phyloP scores from a whole-genome alignment of 2,797 vertebrate genomes.

The Chaunax sp. region DNA sequence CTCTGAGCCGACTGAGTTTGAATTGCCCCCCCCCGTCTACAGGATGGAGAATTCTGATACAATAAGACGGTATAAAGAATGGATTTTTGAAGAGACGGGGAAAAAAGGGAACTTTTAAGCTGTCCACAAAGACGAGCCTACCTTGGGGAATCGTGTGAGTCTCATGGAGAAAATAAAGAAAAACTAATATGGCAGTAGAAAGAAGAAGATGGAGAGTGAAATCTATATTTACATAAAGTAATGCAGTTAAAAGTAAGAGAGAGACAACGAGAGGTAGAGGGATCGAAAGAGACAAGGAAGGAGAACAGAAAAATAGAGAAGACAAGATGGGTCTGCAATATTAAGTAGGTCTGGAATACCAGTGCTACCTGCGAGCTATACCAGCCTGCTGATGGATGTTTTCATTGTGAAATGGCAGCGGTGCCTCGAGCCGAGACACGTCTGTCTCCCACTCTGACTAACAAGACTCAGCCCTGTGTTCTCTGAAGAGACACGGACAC shows the following conservation, averaged over 20 bases:
- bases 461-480: conserved; percentile 39
- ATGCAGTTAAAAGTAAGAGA: conserved; percentile 20
- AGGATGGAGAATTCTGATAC: conserved; percentile 33
- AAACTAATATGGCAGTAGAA: conserved; percentile 18
- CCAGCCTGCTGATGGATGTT: conserved; percentile 55
- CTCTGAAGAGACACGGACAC: conserved; percentile 19
- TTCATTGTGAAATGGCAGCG: conserved; percentile 46
- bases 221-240: conserved; percentile 54
- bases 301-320: conserved; percentile 30
- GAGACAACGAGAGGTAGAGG: background rate
- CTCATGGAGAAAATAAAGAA: conserved; percentile 1
- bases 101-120: conserved; percentile 18
- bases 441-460: conserved; percentile 39
- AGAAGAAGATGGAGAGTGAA: background rate
- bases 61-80: background rate
- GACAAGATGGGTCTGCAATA: conserved; percentile 55
- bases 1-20: conserved; percentile 49
- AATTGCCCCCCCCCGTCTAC: conserved; percentile 23
- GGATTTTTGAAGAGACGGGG: conserved; percentile 4
- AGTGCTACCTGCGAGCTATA: conserved; percentile 56
- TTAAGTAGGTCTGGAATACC: conserved; percentile 45
- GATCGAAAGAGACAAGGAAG: conserved; percentile 31
- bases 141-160: conserved; percentile 29
- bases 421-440: conserved; percentile 26
- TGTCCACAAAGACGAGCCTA: conserved; percentile 15